Base-by-base conservation (phyloP, 1,140 invertebrate species). In the Cherax quadricarinatus region DNA sequence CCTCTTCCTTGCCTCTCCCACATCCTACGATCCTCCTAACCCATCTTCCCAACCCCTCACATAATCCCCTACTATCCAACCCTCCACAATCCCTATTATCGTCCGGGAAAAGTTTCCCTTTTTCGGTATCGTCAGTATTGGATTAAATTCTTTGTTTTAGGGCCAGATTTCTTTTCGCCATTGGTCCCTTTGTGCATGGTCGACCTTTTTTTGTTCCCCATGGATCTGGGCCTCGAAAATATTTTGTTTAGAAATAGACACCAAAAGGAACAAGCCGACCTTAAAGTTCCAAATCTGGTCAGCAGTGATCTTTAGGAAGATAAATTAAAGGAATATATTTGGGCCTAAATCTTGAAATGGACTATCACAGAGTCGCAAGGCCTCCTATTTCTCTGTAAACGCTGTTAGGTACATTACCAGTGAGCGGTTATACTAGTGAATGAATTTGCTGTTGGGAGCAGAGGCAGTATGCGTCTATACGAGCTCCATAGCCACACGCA, bases 71-170 rank as follows among this genome's bases (percentile, higher is more conserved):
- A 51, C 79, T 30, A 18, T 30, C 79, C 79, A 16, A 18, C 70
- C 70, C 70, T 75, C 24, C n/a, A 24, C 70, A 75, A 30, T 75
- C 70, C 70, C 70, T 75, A 75, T 75, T 75, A 75, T 21, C 70
- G 24, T 1, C 79, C 48, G 48, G 79, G 79, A 18, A 57, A 81
- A 81, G 48, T 57, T 80, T 7, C 78, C 49, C 48, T 4, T 24
- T 57, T 57, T 51, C 21, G 79, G 14, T 24, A 41, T 16, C n/a
- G 48, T 10, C 70, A 75, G 6, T 75, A 75, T 75, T 75, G n/a
- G 70, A 75, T 75, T 75, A n/a, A n/a, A 30, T 30, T 75, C 70
- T 75, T 75, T 75, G 70, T 75, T 75, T 75, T 75, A 75, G 70
- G 6, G 7, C 70, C 70, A 66, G 18, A 66, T 66, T 30, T 75